These are phyloP conservation scores for Halichondria panicea DNA, from an alignment of 37 sponge, comb jelly and placozoan genomes.

Conservation along the genomic window DNA sequence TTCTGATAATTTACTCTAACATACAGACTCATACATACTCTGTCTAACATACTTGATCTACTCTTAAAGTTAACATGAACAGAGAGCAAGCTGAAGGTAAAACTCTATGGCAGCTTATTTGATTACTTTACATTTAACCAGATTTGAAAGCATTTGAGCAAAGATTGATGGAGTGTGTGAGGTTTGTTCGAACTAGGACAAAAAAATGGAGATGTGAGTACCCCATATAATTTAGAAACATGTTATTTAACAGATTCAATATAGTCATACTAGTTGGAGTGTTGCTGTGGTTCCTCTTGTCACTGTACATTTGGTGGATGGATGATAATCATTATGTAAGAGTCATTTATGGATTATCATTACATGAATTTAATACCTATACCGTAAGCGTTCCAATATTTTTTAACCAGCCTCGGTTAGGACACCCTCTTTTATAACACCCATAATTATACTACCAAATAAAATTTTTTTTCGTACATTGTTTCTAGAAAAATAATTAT, in stretches of 20 bases:
- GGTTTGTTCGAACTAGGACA: slow-evolving; percentile 22
- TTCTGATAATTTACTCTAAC: too few relatives aligned
- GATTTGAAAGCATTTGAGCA: slow-evolving; percentile 86
- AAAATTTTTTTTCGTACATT: not conserved
- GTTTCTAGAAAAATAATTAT: not conserved
- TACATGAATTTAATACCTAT: not conserved
- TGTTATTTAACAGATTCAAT: not conserved
- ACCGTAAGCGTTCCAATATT: not conserved
- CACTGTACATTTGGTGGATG: slow-evolving; percentile 52
- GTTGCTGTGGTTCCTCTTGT: slow-evolving; percentile 38
- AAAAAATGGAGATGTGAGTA: slow-evolving; percentile 73
- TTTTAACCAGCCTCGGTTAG: too few relatives aligned
- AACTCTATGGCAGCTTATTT: not conserved
- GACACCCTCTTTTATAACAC: not conserved
- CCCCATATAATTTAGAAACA: not conserved
- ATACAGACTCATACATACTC: too few relatives aligned
- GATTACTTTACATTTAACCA: not conserved
- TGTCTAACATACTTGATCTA: too few relatives aligned
- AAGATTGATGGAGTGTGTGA: slow-evolving; percentile 76
- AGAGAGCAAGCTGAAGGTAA: slow-evolving; percentile 82
- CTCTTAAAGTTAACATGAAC: too few relatives aligned
- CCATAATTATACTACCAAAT: not conserved
- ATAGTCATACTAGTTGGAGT: slow-evolving; percentile 34
- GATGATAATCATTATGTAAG: slow-evolving; percentile 69
- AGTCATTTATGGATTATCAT: not conserved